Percentiles rank a stretch among this genome's conserved stretches.
Conservation (phyloP, 2,797 vertebrate species). For the Lemur catta region DNA sequence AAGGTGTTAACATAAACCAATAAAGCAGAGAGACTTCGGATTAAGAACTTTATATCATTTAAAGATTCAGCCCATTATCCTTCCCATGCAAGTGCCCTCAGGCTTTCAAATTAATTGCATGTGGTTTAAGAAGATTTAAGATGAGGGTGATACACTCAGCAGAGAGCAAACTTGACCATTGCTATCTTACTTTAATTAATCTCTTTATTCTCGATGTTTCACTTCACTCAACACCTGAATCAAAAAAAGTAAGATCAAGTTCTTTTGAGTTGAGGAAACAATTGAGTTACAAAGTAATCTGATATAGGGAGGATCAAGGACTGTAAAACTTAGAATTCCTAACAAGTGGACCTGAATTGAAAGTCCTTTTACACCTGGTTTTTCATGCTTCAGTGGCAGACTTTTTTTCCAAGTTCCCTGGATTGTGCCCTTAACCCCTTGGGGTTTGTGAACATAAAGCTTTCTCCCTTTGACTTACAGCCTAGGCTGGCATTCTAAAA, state of each 20-base stretch:
- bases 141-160: conserved; percentile 36
- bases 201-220: conserved; percentile 57
- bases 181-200: conserved; percentile 69
- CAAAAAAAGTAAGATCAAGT: conserved; percentile 53
- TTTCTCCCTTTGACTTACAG: conserved; percentile 55
- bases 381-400: conserved; percentile 52
- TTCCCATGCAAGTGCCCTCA: conserved; percentile 47
- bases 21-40: conserved; percentile 58
- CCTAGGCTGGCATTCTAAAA: conserved; percentile 62
- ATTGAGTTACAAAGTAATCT: conserved; percentile 61
- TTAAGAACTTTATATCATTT: conserved; percentile 62
- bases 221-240: conserved; percentile 57
- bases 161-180: conserved; percentile 61
- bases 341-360: conserved; percentile 45
- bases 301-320: conserved; percentile 39
- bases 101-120: conserved; percentile 66
- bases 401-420: conserved; percentile 57
- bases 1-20: conserved; percentile 68
- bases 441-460: conserved; percentile 54
- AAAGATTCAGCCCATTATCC: conserved; percentile 66
- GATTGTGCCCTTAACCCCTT: conserved; percentile 50
- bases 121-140: conserved; percentile 68
- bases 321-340: conserved; percentile 59
- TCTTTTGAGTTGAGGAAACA: conserved; percentile 65
- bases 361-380: conserved; percentile 37